Percentiles rank a stretch among this genome's conserved stretches.
phyloP scores from a whole-genome alignment of 2,797 vertebrate species.

The Australoheros facetus region DNA sequence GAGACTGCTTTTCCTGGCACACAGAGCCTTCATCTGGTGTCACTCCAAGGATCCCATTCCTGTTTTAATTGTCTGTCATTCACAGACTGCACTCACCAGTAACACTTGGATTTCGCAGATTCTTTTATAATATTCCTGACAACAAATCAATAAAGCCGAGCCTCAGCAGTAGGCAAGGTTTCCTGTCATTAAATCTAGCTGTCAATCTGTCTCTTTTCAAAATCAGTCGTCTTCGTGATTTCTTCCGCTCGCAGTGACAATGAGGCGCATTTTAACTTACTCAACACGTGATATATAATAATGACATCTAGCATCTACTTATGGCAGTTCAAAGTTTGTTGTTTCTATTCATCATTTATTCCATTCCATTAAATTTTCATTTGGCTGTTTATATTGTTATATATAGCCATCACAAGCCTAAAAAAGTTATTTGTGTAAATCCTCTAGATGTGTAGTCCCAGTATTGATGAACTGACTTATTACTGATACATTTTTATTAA shows the following conservation, averaged over 20 bases:
- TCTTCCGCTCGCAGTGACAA: conserved; percentile 18
- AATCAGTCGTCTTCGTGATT: conserved; percentile 30
- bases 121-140: conserved; percentile 76
- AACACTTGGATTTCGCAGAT: conserved; percentile 68
- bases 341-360: neutral
- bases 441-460: neutral
- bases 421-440: neutral
- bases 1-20: conserved; percentile 53
- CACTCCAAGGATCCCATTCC: conserved; percentile 61
- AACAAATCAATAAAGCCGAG: conserved; percentile 79
- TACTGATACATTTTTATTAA: conserved; percentile 13
- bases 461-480: neutral
- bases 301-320: neutral
- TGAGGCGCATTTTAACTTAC: conserved; percentile 8
- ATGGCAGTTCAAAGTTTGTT: neutral
- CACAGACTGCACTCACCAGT: conserved; percentile 66
- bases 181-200: conserved; percentile 73
- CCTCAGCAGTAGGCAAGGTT: conserved; percentile 66
- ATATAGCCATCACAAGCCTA: neutral
- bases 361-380: neutral
- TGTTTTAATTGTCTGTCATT: conserved; percentile 80
- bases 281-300: neutral
- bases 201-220: conserved; percentile 65
- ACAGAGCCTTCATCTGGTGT: conserved; percentile 63
- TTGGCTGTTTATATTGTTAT: neutral